Evolutionary conservation across 2,888 invertebrate species (phyloP).

Genomic region (Dendrolimus pini): DNA sequence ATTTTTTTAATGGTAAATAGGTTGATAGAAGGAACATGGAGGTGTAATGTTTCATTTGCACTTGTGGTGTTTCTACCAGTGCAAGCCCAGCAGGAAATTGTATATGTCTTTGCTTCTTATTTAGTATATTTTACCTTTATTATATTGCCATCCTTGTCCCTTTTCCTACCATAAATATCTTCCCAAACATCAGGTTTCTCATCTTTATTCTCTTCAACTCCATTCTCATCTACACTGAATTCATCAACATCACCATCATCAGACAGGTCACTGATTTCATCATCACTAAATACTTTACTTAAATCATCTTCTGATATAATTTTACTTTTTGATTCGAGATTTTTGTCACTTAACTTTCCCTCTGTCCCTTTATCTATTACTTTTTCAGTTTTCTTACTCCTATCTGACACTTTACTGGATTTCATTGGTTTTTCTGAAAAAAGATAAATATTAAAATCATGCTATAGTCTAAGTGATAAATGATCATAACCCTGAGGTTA

Average conservation of each 20-base stretch:
- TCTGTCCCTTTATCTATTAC: slow-evolving; percentile 15
- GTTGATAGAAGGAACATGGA: too few species aligned
- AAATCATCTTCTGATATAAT: slow-evolving; percentile 45
- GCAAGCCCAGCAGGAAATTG: too few species aligned
- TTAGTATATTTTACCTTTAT: slow-evolving; percentile 65
- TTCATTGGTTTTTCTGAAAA: slow-evolving; percentile 35
- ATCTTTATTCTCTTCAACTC: slow-evolving; percentile 26
- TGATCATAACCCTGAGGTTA: slow-evolving; percentile 1
- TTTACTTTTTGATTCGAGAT: slow-evolving; percentile 8
- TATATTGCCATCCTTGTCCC: slow-evolving; percentile 88
- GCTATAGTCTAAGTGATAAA: neutral
- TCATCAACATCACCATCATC: slow-evolving; percentile 38
- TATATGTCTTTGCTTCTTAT: too few species aligned
- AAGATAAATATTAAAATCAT: slow-evolving; percentile 1
- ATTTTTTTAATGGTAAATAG: too few species aligned
- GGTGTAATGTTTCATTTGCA: too few species aligned
- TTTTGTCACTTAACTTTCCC: slow-evolving; percentile 13
- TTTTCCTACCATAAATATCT: slow-evolving; percentile 94
- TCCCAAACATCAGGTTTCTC: slow-evolving; percentile 80
- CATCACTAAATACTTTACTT: slow-evolving; percentile 60
- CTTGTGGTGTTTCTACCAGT: too few species aligned
- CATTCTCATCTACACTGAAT: slow-evolving; percentile 21
- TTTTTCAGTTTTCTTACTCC: slow-evolving; percentile 16
- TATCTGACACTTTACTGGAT: slow-evolving; percentile 14
- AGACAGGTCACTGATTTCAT: slow-evolving; percentile 62